A percentile compares a stretch with the other conserved stretches of the same genome.
phyloP scores from a whole-genome alignment of 2,888 invertebrate species.

The Lottia scabra region DNA sequence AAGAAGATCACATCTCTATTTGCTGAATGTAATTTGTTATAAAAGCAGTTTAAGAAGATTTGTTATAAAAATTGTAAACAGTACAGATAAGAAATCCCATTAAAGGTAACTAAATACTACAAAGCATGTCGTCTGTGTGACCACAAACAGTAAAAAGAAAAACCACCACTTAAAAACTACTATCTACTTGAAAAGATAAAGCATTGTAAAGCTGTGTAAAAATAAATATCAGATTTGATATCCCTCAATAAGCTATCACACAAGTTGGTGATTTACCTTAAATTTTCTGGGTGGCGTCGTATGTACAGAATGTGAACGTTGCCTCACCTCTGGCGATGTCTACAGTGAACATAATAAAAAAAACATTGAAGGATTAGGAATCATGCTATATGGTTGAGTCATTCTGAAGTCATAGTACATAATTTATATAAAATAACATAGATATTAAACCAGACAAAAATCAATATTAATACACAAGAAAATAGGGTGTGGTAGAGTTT shows the following conservation, averaged over 20 bases:
- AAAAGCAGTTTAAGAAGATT: no score
- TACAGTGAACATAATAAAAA: not conserved
- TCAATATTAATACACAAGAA: not conserved
- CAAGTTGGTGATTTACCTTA: slow-evolving; percentile 22
- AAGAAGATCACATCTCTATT: no score
- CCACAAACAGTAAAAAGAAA: not conserved
- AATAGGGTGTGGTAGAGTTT: no score
- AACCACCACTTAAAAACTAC: not conserved
- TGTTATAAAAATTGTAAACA: no score
- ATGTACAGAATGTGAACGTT: slow-evolving; percentile 29
- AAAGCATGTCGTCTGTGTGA: no score
- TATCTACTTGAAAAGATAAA: slow-evolving; percentile 2
- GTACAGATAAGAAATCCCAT: no score
- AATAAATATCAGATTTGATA: not conserved
- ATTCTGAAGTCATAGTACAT: no score
- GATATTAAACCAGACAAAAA: not conserved
- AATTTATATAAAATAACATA: not conserved
- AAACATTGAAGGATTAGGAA: no score
- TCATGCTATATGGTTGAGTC: no score
- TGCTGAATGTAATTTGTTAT: no score
- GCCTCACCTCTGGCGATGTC: slow-evolving; percentile 10
- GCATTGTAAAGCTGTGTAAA: not conserved
- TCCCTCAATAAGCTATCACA: not conserved
- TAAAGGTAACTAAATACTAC: no score
- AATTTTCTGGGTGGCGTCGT: slow-evolving; percentile 21